A percentile compares a stretch with the other conserved stretches of the same genome.
Conservation (phyloP, 2,888 invertebrate genomes). For the Mesopsocus fuscifrons region DNA sequence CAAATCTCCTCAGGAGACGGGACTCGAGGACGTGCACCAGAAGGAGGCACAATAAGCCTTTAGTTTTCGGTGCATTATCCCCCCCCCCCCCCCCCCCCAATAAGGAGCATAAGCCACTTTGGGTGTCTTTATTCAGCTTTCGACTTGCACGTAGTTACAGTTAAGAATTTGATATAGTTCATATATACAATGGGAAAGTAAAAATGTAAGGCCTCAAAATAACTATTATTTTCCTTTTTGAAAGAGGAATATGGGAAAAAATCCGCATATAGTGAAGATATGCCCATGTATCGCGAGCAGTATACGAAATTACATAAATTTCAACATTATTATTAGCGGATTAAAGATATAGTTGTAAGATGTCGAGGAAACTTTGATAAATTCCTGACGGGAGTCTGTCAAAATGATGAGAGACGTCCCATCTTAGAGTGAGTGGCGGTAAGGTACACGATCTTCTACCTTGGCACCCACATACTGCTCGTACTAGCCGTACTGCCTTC, state of each 20-base stretch:
- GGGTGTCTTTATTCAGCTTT: too few species aligned
- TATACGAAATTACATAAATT: constrained; percentile 9
- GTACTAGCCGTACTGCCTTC: not conserved
- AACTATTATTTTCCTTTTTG: not conserved
- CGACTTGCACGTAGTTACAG: too few species aligned
- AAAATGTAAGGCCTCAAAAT: too few species aligned
- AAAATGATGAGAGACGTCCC: not conserved
- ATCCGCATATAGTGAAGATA: not conserved
- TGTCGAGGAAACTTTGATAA: constrained; percentile 2
- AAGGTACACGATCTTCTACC: constrained; percentile 1
- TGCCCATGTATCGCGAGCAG: not conserved
- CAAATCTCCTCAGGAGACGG: too few species aligned
- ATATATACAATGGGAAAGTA: too few species aligned
- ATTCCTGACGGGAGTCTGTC: not conserved
- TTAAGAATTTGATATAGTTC: too few species aligned
- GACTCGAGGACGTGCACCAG: too few species aligned
- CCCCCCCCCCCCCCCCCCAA: too few species aligned
- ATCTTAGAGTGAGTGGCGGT: not conserved
- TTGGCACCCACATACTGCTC: constrained; percentile 7
- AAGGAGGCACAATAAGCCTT: too few species aligned
- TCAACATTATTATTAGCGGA: constrained; percentile 11
- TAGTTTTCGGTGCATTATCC: too few species aligned
- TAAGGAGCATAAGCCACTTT: too few species aligned
- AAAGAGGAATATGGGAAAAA: not conserved
- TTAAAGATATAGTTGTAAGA: constrained; percentile 8